Evolutionary conservation across 2,797 vertebrate species (phyloP), one percentile per base, ranked within the genome.

Genomic region (Sebastes diaconus): DNA sequence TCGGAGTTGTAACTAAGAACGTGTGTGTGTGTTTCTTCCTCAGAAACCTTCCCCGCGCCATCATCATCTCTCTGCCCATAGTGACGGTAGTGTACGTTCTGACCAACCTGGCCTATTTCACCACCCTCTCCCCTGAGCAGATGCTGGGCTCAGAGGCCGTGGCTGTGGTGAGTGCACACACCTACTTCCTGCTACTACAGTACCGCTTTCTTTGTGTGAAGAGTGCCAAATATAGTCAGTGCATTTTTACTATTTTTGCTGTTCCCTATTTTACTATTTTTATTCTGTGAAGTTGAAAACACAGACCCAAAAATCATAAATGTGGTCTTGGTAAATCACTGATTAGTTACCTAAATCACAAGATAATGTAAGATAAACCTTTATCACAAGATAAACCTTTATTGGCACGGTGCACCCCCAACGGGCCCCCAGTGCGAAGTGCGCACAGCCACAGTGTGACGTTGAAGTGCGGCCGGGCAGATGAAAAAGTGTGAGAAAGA

Each of bases 71-170:
- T 0, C 92, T 99, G 64, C 98, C 98, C 68, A 96, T 99, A 0
- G 98, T 99, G 77, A 99, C 98, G 0, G 10, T 94, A 29, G 98
- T 99, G 10, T 99, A 99, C 0, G 98, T 99, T 67, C 95, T 99
- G 67, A 99, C 98, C 34, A 99, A 99, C 95, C 80, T 99, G 95
- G 98, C 98, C 1, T 99, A 99, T 81, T 99, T 99, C 96, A 99
- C 98, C 54, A 99, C 98, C 0, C 95, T 99, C 27, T 92, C 94
- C 5, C 95, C 97, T 0, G 94, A 97, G 0, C 50, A 97, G 83
- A 98, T 99, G 97, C 92, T 99, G 68, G 22, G 1, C 0, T 98
- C 98, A 0, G 95, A 99, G 88, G 98, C 98, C 0, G 98, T 99
- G 75, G 98, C 98, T 0, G 98, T 99, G 97, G 98, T 96, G 81